Conservation (phyloP, 2,888 invertebrate species). For the Gerris lacustris region DNA sequence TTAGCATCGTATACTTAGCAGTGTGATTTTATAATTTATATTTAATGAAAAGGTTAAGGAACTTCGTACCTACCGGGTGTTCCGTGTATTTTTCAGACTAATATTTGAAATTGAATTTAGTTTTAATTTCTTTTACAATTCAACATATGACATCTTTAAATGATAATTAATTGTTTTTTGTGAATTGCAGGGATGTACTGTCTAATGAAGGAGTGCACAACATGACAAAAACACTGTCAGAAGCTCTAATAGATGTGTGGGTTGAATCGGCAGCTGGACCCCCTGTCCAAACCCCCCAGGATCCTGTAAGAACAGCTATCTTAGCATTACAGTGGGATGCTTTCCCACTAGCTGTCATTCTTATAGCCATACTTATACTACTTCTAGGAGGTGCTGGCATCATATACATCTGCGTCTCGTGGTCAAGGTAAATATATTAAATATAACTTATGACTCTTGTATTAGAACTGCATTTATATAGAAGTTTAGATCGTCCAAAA, state of each 20-base stretch:
- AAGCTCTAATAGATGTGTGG: constrained; percentile 15
- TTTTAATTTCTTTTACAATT: too few relatives aligned
- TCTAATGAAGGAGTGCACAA: constrained; percentile 51
- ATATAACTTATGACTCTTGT: background rate
- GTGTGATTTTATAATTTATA: too few relatives aligned
- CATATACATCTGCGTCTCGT: constrained; percentile 83
- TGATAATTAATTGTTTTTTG: background rate
- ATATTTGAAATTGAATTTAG: too few relatives aligned
- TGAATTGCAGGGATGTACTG: constrained; percentile 42
- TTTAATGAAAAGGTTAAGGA: too few relatives aligned
- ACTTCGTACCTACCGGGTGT: too few relatives aligned
- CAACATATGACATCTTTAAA: too few relatives aligned
- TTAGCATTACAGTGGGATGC: constrained; percentile 52
- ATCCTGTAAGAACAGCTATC: constrained; percentile 38
- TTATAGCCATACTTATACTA: constrained; percentile 78
- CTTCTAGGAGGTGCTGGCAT: constrained; percentile 78
- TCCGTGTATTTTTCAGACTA: too few relatives aligned
- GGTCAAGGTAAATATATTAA: constrained; percentile 65
- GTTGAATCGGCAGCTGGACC: background rate
- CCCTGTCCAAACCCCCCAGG: background rate
- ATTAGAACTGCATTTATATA: background rate
- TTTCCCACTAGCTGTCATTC: constrained; percentile 78
- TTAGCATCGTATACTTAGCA: too few relatives aligned
- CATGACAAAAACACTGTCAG: constrained; percentile 42
- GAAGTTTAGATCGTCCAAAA: background rate